Base-by-base conservation (phyloP, 2,113 vertebrate genomes). In the Pontoporia blainvillei region DNA sequence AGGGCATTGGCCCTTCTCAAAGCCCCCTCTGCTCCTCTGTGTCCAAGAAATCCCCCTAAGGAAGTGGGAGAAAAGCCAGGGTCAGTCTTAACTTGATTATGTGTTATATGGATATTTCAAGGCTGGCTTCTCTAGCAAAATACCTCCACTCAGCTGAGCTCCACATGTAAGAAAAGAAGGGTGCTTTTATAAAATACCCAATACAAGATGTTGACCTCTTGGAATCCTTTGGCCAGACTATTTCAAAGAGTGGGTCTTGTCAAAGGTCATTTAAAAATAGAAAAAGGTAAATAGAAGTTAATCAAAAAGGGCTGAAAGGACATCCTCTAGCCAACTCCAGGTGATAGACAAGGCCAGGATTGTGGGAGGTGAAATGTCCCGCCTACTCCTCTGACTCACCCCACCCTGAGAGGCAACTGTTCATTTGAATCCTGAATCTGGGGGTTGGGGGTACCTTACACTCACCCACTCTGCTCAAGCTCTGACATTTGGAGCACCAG, bases 121-220 rank as follows among this genome's bases (percentile, higher is more conserved):
- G 71, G 54, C 36, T 59, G 75, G 71, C 73, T 95, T 91, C 83
- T 95, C 18, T 41, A 86, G 75, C 44, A 57, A 96, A 90, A 78
- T 91, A 57, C 36, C 52, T 81, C 36, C 25, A 6, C 54, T 39
- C 96, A 96, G 94, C 97, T 94, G 94, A 82, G 23, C 46, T 85
- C 88, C 97, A 97, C 85, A 96, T 96, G 94, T 52, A 36, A 36
- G 88, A 34, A 90, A 96, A 95, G 92, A 96, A 96, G 31, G 41
- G 31, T 8, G 52, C 78, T 94, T 95, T 95, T n/a, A 46, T 69
- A 62, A 84, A 95, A 86, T 41, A 59, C 21, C 61, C 23, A 2
- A 13, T 44, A 20, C 64, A 92, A 88, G 95, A 83, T 92, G 85
- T 25, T 52, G 52, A 86, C 83, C 82, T 89, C 78, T 91, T 12